Conservation (phyloP, 2,797 vertebrate species). For the Pelobates cultripes region DNA sequence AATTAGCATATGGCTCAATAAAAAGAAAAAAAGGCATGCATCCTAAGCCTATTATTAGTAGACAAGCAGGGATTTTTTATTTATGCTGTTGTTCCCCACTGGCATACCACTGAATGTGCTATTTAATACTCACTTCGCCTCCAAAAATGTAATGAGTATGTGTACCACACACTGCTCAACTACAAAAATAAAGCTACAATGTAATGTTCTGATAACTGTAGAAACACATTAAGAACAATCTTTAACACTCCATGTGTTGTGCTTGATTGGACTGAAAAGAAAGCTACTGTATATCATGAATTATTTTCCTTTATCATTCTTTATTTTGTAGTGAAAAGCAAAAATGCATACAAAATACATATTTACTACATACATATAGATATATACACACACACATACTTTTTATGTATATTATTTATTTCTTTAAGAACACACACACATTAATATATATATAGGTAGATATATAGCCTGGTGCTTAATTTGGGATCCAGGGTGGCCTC, state of each 20-base stretch:
- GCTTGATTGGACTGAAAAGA: slow-evolving; percentile 34
- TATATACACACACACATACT: too few species aligned
- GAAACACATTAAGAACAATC: slow-evolving; percentile 51
- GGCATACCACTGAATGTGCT: slow-evolving; percentile 11
- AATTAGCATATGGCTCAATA: slow-evolving; percentile 70
- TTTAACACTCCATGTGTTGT: slow-evolving; percentile 41
- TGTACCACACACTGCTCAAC: slow-evolving; percentile 44
- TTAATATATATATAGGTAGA: too few species aligned
- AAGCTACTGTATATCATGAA: slow-evolving; percentile 31
- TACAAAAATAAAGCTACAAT: slow-evolving; percentile 45
- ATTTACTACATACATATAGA: too few species aligned
- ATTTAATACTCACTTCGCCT: slow-evolving; percentile 46
- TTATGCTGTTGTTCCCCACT: slow-evolving; percentile 59
- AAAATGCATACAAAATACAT: neutral
- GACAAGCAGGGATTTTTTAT: slow-evolving; percentile 56
- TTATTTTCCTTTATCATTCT: slow-evolving; percentile 20
- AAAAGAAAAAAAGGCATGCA: slow-evolving; percentile 52
- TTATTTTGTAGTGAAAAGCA: neutral
- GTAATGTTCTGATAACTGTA: slow-evolving; percentile 40
- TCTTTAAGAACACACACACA: too few species aligned
- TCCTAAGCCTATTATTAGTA: slow-evolving; percentile 52
- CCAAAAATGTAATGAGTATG: slow-evolving; percentile 43
- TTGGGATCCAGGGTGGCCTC: too few species aligned
- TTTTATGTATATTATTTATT: too few species aligned
- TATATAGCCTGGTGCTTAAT: too few species aligned